These are phyloP conservation scores for Acrobasis suavella DNA, from an alignment of 2,888 invertebrate genomes.

Conservation along the genomic window DNA sequence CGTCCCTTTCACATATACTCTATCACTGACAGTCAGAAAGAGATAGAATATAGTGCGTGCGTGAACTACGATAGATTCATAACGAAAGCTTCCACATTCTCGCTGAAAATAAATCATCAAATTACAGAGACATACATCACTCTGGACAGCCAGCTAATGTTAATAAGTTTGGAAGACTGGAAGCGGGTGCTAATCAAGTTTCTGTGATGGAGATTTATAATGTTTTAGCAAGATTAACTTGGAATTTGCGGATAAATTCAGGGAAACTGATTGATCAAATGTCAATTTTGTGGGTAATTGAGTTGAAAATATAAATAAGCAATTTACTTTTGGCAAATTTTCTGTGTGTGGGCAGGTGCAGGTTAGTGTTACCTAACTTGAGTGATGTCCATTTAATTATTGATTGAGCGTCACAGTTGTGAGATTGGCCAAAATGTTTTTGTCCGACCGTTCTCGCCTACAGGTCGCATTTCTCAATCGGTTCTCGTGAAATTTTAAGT, in stretches of 20 bases:
- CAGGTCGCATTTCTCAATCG: no score
- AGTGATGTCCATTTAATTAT: no score
- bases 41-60: constrained; percentile 44
- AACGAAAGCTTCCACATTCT: constrained; percentile 68
- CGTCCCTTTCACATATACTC: constrained; percentile 25
- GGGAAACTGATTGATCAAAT: constrained; percentile 3
- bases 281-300: not conserved
- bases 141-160: constrained; percentile 10
- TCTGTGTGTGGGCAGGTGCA: no score
- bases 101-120: constrained; percentile 71
- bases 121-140: constrained; percentile 32
- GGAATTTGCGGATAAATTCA: not conserved
- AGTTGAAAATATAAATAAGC: not conserved
- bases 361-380: no score
- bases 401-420: no score
- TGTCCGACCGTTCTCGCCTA: no score
- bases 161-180: constrained; percentile 16
- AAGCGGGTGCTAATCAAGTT: not conserved
- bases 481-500: no score
- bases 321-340: not conserved
- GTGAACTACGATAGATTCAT: constrained; percentile 53
- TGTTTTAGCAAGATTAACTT: constrained; percentile 13
- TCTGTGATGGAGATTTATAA: constrained; percentile 1
- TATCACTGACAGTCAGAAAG: constrained; percentile 35
- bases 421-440: no score